phyloP scores from a whole-genome alignment of 2,888 invertebrate species.

The Alcis repandata region DNA sequence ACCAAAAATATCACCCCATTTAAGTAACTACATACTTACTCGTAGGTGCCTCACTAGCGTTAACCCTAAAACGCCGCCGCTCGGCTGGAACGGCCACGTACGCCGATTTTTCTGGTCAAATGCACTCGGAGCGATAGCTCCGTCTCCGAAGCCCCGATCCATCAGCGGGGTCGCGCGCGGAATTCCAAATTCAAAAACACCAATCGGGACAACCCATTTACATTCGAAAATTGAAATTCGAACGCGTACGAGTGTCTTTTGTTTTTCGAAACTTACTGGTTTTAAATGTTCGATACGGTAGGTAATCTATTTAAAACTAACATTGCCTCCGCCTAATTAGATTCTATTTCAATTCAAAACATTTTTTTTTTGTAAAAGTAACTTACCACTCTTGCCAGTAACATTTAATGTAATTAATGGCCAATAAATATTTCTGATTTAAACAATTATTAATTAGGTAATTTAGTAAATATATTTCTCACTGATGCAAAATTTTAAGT shows the following conservation, averaged over 20 bases:
- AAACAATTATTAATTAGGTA: too few relatives aligned
- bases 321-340: too few relatives aligned
- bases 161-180: conserved; percentile 78
- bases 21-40: too few relatives aligned
- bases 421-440: too few relatives aligned
- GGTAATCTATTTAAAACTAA: conserved; percentile 49
- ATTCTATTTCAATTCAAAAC: too few relatives aligned
- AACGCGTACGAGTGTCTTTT: conserved; percentile 72
- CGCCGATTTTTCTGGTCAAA: conserved; percentile 82
- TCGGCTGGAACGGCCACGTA: conserved; percentile 65
- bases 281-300: conserved; percentile 11
- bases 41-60: conserved; percentile 13
- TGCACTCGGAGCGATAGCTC: conserved; percentile 61
- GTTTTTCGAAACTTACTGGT: conserved; percentile 71
- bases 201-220: conserved; percentile 71
- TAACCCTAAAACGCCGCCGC: conserved; percentile 53
- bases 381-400: too few relatives aligned
- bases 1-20: too few relatives aligned
- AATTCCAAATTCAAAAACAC: conserved; percentile 81
- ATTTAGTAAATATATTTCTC: too few relatives aligned
- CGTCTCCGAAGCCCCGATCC: conserved; percentile 70
- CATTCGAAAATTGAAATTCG: conserved; percentile 72
- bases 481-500: too few relatives aligned
- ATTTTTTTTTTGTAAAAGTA: too few relatives aligned
- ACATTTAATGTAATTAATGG: too few relatives aligned